Evolutionary conservation across 2,113 vertebrate species (phyloP).

Genomic region (Triplophysa rosa): DNA sequence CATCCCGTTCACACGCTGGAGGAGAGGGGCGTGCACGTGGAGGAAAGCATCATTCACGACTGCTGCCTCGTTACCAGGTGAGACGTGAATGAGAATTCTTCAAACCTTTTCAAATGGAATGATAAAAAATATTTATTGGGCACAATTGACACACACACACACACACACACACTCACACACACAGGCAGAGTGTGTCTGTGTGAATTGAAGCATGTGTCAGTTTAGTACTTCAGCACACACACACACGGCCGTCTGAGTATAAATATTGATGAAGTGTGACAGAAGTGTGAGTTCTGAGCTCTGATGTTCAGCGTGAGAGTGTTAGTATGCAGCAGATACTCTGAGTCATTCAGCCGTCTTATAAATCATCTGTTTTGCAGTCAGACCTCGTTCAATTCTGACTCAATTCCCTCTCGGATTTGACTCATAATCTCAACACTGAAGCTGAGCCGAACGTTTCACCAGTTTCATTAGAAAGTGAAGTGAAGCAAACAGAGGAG

Average conservation of each 20-base stretch:
- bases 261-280: slow-evolving; percentile 71
- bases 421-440: slow-evolving; percentile 1
- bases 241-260: slow-evolving; percentile 56
- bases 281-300: slow-evolving; percentile 61
- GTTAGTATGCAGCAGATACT: slow-evolving; percentile 23
- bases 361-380: slow-evolving; percentile 20
- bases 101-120: too few relatives aligned
- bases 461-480: background rate
- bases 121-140: too few relatives aligned
- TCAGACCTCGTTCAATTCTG: background rate
- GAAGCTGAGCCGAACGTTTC: background rate
- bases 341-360: background rate
- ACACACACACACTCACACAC: slow-evolving; percentile 19
- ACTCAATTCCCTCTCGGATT: background rate
- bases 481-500: background rate
- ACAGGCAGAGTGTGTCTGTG: background rate
- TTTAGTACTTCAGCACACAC: slow-evolving; percentile 66
- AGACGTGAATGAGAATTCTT: background rate
- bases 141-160: too few relatives aligned
- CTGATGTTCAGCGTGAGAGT: background rate
- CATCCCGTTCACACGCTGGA: slow-evolving; percentile 74
- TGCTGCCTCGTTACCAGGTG: slow-evolving; percentile 90
- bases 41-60: slow-evolving; percentile 87
- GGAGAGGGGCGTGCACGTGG: slow-evolving; percentile 79
- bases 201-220: slow-evolving; percentile 46